Percentiles rank a stretch among this genome's conserved stretches.
Conservation (phyloP, 1,140 invertebrate genomes). For the Drosophila nebulosa region DNA sequence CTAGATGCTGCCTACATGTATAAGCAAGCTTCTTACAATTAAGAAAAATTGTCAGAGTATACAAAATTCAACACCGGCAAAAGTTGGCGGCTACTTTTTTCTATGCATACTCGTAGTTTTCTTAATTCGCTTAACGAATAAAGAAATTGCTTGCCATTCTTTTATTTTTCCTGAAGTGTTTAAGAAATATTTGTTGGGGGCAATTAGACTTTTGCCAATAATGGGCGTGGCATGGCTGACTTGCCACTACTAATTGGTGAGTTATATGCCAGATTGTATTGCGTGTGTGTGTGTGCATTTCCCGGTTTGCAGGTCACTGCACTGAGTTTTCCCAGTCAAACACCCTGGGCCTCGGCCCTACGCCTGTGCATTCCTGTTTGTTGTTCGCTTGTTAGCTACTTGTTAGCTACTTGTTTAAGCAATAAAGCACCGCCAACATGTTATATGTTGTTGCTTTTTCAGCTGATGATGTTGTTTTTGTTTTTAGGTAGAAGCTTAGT, state of each 20-base stretch:
- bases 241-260: constrained; percentile 5
- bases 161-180: background rate
- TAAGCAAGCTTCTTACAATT: too few species aligned
- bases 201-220: background rate
- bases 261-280: constrained; percentile 4
- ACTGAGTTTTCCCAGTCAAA: background rate
- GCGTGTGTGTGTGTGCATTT: background rate
- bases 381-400: constrained; percentile 19
- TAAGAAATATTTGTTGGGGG: background rate
- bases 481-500: constrained; percentile 14
- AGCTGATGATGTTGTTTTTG: background rate
- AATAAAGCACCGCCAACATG: constrained; percentile 18
- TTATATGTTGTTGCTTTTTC: background rate
- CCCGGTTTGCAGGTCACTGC: constrained; percentile 2
- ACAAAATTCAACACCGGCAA: background rate
- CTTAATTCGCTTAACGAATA: background rate
- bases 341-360: background rate
- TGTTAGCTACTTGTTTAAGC: constrained; percentile 24
- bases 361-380: background rate
- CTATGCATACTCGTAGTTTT: background rate
- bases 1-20: too few species aligned
- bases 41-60: background rate
- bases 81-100: background rate
- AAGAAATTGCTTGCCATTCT: constrained; percentile 2
- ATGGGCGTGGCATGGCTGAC: background rate